These are phyloP conservation scores for Burhinus oedicnemus DNA, from an alignment of 2,113 vertebrate species.

Conservation along the genomic window DNA sequence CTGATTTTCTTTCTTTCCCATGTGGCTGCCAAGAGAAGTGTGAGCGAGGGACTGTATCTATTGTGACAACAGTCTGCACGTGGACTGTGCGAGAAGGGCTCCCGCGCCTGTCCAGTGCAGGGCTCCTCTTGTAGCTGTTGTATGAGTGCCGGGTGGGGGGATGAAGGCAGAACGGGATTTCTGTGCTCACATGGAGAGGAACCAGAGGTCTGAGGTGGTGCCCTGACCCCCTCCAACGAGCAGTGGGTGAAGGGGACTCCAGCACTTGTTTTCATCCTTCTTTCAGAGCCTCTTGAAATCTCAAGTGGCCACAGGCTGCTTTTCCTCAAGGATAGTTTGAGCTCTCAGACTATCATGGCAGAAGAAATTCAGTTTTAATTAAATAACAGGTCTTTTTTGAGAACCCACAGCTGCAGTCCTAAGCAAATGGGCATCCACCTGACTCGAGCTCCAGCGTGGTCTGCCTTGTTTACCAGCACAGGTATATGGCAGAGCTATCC, in stretches of 20 bases:
- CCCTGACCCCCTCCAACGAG: background rate
- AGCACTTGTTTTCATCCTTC: background rate
- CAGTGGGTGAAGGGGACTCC: background rate
- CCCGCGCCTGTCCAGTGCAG: accelerated
- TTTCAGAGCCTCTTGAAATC: background rate
- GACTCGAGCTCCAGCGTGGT: background rate
- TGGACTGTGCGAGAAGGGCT: accelerated
- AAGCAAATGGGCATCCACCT: background rate
- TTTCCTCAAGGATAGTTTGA: background rate
- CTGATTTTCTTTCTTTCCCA: background rate
- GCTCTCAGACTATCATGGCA: background rate
- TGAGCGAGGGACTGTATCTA: background rate
- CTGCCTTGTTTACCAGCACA: background rate
- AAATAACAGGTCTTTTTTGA: background rate
- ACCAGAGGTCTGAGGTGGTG: accelerated
- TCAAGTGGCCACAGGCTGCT: background rate
- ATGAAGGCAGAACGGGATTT: background rate
- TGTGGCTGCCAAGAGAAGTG: background rate
- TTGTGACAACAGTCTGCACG: accelerated
- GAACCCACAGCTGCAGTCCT: background rate
- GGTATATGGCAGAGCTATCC: background rate
- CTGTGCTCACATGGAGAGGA: background rate
- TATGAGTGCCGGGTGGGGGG: accelerated
- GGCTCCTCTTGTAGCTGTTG: background rate
- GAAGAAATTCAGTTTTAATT: background rate